Conservation (phyloP, 2,797 vertebrate species). For the Fistularia tabacaria region DNA sequence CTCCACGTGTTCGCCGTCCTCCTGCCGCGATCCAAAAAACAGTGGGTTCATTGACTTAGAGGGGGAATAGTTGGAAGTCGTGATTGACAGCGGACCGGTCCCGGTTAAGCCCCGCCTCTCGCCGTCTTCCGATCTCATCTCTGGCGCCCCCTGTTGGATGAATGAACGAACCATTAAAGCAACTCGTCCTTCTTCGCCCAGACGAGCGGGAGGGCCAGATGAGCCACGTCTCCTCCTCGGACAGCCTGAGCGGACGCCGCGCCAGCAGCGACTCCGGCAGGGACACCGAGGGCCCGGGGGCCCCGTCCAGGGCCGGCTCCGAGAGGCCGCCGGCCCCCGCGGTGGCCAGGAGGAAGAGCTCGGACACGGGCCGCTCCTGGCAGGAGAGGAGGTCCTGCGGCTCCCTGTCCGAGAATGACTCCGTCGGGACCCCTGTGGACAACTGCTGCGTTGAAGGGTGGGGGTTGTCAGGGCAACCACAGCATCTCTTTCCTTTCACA, state of each 20-base stretch:
- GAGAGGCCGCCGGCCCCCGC: constrained; percentile 58
- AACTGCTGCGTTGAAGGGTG: constrained; percentile 69
- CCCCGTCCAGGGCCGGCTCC: constrained; percentile 17
- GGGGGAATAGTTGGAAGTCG: no score
- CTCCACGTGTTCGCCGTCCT: no score
- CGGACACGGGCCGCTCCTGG: constrained; percentile 50
- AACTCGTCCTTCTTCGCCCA: constrained; percentile 23
- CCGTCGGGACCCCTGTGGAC: constrained; percentile 25
- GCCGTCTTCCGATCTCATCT: background rate
- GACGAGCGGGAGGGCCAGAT: constrained; percentile 67
- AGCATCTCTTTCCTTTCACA: no score
- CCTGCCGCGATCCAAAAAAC: no score
- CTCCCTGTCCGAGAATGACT: constrained; percentile 65
- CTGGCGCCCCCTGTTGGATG: background rate
- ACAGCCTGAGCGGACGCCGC: constrained; percentile 69
- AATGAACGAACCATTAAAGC: background rate
- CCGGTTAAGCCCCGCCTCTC: background rate
- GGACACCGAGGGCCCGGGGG: constrained; percentile 53
- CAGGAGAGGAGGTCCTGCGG: constrained; percentile 61
- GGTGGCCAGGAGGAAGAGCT: constrained; percentile 59
- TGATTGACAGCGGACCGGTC: no score
- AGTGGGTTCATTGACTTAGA: no score
- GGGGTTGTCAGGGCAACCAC: background rate
- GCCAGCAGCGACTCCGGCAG: constrained; percentile 68
- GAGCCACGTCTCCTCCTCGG: constrained; percentile 72